phyloP scores from a whole-genome alignment of 37 sponge, comb jelly and placozoan genomes.

The Bolinopsis microptera region DNA sequence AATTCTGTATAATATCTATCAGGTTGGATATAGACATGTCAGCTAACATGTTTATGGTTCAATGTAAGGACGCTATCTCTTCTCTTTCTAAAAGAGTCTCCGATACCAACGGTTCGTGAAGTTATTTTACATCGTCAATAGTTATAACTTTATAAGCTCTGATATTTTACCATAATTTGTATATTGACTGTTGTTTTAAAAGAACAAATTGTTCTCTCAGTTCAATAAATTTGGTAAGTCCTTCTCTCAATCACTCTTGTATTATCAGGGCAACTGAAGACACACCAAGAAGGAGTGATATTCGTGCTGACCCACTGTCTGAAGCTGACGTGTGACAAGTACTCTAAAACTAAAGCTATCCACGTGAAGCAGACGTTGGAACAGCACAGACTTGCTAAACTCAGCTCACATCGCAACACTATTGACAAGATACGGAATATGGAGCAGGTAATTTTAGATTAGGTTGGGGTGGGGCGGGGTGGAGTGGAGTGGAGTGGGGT shows the following conservation, averaged over 20 bases:
- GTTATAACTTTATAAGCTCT: no score
- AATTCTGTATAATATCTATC: no score
- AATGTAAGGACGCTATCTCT: conserved; percentile 39
- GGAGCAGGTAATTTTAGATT: not conserved
- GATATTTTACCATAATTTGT: no score
- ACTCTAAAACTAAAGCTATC: not conserved
- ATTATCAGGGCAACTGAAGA: not conserved
- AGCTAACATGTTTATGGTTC: conserved; percentile 57
- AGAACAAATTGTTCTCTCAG: not conserved
- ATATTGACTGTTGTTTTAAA: no score
- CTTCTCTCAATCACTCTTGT: not conserved
- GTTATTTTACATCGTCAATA: no score
- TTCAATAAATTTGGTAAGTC: not conserved
- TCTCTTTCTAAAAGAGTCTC: not conserved
- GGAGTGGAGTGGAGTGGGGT: not conserved
- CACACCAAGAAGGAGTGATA: conserved; percentile 43
- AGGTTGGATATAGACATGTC: conserved; percentile 45
- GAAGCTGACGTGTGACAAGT: conserved; percentile 2
- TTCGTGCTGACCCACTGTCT: conserved; percentile 21
- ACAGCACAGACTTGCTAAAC: conserved; percentile 2
- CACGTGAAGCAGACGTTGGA: conserved; percentile 49
- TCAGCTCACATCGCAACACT: conserved; percentile 22
- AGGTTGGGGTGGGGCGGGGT: not conserved
- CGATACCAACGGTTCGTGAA: not conserved
- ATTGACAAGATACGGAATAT: not conserved